phyloP scores from a whole-genome alignment of 2,888 invertebrate species.

The Cancer borealis region DNA sequence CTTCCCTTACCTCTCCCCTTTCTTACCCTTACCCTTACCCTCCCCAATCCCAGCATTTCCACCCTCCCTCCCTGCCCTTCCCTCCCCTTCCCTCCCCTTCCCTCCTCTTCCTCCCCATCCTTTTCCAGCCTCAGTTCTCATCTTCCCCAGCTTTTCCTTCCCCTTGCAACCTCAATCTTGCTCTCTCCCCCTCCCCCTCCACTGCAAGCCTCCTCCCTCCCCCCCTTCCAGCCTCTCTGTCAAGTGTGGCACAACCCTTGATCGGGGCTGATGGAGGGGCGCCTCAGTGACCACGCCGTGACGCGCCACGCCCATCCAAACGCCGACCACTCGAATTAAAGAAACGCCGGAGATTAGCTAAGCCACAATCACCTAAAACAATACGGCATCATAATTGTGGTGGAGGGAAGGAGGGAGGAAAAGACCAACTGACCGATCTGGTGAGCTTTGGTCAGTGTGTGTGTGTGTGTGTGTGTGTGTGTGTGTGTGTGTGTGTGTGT shows the following conservation, averaged over 20 bases:
- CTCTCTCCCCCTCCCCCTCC: background rate
- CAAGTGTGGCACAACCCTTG: constrained; percentile 49
- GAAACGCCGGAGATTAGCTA: constrained; percentile 60
- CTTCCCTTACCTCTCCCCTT: background rate
- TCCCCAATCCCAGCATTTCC: background rate
- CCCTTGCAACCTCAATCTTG: no score
- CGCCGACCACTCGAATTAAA: constrained; percentile 56
- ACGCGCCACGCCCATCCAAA: constrained; percentile 16
- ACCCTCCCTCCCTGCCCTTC: background rate
- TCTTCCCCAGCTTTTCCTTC: background rate
- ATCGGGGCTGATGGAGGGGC: constrained; percentile 48
- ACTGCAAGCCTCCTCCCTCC: background rate
- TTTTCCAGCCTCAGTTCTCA: background rate
- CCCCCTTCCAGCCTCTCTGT: background rate
- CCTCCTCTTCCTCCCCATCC: background rate
- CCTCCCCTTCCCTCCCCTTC: constrained; percentile 4
- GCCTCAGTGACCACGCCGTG: constrained; percentile 58
- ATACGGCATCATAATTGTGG: constrained; percentile 55
- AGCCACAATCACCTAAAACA: constrained; percentile 64
- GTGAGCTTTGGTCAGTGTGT: background rate
- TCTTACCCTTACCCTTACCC: constrained; percentile 3
- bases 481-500: no score
- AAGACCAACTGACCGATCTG: background rate
- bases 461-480: no score
- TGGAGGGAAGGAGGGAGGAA: background rate